Evolutionary conservation across 2,113 vertebrate genomes (phyloP).

Genomic region (Microcebus ravelobensis): DNA sequence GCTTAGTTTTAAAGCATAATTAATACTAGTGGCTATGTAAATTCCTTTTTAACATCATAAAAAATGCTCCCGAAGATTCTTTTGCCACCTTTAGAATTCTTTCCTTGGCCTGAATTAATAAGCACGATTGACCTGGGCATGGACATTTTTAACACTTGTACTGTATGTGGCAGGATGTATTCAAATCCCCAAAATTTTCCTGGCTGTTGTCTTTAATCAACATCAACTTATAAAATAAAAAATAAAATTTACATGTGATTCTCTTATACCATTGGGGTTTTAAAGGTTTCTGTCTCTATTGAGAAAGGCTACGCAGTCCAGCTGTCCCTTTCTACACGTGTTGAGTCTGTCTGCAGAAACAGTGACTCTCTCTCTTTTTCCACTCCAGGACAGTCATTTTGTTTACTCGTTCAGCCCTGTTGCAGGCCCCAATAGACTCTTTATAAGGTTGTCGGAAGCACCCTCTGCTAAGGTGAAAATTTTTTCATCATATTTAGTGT

Average conservation of each 20-base stretch:
- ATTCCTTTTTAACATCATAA: not conserved
- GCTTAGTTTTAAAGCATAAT: not conserved
- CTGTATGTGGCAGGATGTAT: not conserved
- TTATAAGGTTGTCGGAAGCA: slow-evolving; percentile 92
- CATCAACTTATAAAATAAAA: not conserved
- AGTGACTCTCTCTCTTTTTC: slow-evolving; percentile 48
- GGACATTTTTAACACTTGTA: not conserved
- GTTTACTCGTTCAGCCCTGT: slow-evolving; percentile 97
- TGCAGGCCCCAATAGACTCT: slow-evolving; percentile 94
- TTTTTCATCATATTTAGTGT: not conserved
- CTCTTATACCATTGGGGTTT: not conserved
- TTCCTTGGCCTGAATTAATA: not conserved
- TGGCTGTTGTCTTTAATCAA: not conserved
- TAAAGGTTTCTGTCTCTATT: not conserved
- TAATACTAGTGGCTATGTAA: not conserved
- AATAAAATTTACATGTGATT: not conserved
- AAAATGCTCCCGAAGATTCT: not conserved
- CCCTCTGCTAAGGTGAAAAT: slow-evolving; percentile 94
- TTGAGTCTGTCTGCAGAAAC: not conserved
- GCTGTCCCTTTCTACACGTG: not conserved
- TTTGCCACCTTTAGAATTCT: not conserved
- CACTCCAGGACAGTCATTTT: slow-evolving; percentile 96
- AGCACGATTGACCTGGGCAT: not conserved
- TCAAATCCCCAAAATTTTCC: not conserved
- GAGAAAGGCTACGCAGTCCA: not conserved